phyloP scores from a whole-genome alignment of 2,113 vertebrate genomes.

The Nothocercus nigrocapillus region DNA sequence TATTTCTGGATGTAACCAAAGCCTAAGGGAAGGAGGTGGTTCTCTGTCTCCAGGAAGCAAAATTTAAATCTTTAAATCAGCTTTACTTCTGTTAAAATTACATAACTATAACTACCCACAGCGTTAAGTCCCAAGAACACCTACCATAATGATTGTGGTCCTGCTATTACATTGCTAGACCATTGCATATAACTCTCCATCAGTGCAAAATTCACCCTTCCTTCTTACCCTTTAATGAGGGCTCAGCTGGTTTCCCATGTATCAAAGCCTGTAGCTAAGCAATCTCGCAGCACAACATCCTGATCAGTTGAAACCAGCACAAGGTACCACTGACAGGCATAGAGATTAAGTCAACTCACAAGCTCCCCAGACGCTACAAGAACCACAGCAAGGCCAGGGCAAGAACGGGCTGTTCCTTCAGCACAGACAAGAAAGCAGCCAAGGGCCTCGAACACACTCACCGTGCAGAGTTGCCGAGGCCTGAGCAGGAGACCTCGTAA shows the following conservation, averaged over 20 bases:
- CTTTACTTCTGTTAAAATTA: background rate
- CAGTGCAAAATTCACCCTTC: background rate
- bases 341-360: background rate
- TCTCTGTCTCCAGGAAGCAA: background rate
- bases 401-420: background rate
- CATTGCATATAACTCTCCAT: background rate
- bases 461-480: background rate
- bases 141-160: background rate
- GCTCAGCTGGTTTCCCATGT: background rate
- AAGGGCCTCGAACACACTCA: background rate
- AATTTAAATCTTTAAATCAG: background rate
- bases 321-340: background rate
- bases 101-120: accelerated
- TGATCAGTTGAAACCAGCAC: background rate
- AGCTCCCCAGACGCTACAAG: background rate
- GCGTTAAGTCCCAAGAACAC: background rate
- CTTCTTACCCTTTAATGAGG: background rate
- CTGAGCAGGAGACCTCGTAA: background rate
- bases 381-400: background rate
- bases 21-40: background rate
- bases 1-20: background rate
- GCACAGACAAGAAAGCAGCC: background rate
- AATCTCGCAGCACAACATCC: background rate
- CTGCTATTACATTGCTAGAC: background rate
- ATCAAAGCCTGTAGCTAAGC: background rate